These are phyloP conservation scores for Bombus confusus DNA, from an alignment of 1,140 invertebrate species.

Conservation along the genomic window DNA sequence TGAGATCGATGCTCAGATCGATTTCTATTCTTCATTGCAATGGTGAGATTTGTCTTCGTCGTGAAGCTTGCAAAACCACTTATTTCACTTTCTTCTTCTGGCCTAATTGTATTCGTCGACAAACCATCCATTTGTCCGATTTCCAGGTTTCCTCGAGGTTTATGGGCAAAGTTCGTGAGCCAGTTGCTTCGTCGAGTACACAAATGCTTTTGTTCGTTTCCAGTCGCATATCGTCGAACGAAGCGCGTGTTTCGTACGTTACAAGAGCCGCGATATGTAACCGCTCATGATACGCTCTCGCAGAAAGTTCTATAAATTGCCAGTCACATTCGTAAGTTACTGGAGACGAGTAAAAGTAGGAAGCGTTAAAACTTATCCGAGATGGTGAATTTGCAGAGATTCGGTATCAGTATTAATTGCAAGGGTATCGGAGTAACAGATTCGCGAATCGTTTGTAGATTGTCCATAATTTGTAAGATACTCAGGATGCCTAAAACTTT, in stretches of 20 bases:
- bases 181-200: neutral
- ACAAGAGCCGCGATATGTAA: neutral
- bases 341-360: neutral
- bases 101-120: neutral
- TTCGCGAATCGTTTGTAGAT: no score
- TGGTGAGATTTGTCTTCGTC: neutral
- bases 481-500: no score
- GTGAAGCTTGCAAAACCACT: neutral
- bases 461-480: no score
- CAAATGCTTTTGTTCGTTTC: neutral
- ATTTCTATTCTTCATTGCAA: neutral
- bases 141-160: neutral
- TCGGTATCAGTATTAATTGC: no score
- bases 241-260: neutral
- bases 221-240: neutral
- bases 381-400: no score
- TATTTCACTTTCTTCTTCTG: neutral
- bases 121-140: neutral
- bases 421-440: no score
- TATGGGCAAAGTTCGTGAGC: neutral
- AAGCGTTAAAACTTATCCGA: no score
- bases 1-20: neutral
- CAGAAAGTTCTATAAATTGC: neutral
- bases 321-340: neutral
- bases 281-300: neutral